Conservation (phyloP, 2,888 invertebrate species). For the Callyntrura sp. region DNA sequence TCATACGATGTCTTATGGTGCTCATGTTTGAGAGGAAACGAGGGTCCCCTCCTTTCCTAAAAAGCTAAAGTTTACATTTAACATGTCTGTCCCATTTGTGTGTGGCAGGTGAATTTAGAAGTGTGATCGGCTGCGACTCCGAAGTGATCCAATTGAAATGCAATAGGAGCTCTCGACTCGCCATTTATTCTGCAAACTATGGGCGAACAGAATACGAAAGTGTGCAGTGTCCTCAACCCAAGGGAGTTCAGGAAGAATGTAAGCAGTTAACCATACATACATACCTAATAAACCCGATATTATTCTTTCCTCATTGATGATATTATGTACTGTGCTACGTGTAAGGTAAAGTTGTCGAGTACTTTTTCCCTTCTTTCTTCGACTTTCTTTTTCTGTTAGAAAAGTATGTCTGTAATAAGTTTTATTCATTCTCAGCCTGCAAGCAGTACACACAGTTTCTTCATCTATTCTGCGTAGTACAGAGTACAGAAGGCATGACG, state of each 20-base stretch:
- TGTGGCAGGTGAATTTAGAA: slow-evolving; percentile 94
- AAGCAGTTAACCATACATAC: slow-evolving; percentile 85
- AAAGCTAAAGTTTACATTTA: slow-evolving; percentile 54
- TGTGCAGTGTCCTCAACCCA: slow-evolving; percentile 93
- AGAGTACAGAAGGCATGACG: slow-evolving; percentile 13
- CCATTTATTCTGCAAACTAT: slow-evolving; percentile 92
- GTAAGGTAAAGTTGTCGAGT: background rate
- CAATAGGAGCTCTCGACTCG: slow-evolving; percentile 94
- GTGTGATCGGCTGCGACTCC: slow-evolving; percentile 93
- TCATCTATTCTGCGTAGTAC: too few species aligned
- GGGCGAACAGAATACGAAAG: slow-evolving; percentile 95
- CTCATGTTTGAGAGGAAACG: background rate
- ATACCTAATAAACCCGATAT: background rate
- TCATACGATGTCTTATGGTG: background rate
- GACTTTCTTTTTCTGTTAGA: background rate
- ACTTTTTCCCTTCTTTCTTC: background rate
- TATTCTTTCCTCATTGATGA: background rate
- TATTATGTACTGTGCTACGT: background rate
- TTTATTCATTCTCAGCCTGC: slow-evolving; percentile 55
- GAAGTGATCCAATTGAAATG: slow-evolving; percentile 95
- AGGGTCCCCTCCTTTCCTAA: background rate
- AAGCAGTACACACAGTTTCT: slow-evolving; percentile 55
- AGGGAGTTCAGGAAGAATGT: slow-evolving; percentile 95
- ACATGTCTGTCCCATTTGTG: slow-evolving; percentile 70
- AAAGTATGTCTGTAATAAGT: slow-evolving; percentile 35